phyloP scores from a whole-genome alignment of 2,888 invertebrate species.

The Caprella mutica region DNA sequence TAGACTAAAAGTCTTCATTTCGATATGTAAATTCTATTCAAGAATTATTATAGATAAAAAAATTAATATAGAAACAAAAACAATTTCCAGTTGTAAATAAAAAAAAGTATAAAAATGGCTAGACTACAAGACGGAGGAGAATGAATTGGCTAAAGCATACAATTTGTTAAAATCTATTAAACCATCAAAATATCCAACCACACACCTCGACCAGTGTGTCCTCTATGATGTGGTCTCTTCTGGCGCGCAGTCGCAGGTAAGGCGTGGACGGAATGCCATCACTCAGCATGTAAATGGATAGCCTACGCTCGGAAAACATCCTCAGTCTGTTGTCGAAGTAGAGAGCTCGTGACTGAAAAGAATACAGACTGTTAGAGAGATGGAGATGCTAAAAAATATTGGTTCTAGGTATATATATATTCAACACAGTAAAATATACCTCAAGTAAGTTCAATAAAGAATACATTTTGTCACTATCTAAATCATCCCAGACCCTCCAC shows the following conservation, averaged over 20 bases:
- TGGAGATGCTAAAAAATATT: no score
- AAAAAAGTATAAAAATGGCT: no score
- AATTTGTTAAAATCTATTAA: no score
- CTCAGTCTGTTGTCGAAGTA: constrained; percentile 90
- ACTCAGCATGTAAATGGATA: constrained; percentile 68
- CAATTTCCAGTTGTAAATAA: no score
- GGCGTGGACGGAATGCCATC: constrained; percentile 67
- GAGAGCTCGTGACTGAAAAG: constrained; percentile 64
- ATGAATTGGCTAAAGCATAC: no score
- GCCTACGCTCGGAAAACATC: constrained; percentile 83
- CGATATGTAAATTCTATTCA: not conserved
- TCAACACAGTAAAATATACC: no score
- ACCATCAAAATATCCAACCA: constrained; percentile 27
- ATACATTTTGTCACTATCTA: no score
- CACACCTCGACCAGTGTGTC: constrained; percentile 79
- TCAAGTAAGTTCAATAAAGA: no score
- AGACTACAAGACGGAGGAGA: no score
- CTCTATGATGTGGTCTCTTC: constrained; percentile 76
- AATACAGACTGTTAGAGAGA: no score
- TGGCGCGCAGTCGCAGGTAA: constrained; percentile 58
- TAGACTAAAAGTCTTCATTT: not conserved
- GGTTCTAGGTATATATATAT: no score
- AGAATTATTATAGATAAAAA: not conserved
- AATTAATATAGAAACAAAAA: not conserved
- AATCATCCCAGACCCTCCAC: no score